Conservation (phyloP, 2,888 invertebrate genomes). For the Alloplasta piceator region DNA sequence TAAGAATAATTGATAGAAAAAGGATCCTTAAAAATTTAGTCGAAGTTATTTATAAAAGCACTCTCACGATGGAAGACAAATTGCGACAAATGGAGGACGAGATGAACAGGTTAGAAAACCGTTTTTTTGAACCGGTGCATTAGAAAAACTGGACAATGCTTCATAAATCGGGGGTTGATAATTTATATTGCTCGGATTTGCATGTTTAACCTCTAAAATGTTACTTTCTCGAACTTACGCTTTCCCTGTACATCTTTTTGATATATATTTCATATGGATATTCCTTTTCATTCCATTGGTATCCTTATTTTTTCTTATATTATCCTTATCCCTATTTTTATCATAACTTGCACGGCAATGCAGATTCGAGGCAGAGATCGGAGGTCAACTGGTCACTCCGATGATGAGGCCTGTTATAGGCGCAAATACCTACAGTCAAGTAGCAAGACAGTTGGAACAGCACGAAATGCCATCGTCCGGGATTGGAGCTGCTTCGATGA, state of each 20-base stretch:
- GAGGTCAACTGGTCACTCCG: slow-evolving; percentile 85
- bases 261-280: too few species aligned
- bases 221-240: too few species aligned
- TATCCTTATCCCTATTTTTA: too few species aligned
- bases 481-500: slow-evolving; percentile 81
- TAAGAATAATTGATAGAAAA: not conserved
- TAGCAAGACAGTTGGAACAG: slow-evolving; percentile 87
- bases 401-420: slow-evolving; percentile 88
- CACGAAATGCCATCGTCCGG: slow-evolving; percentile 84
- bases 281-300: too few species aligned
- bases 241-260: too few species aligned
- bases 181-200: too few species aligned
- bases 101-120: slow-evolving; percentile 89
- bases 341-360: slow-evolving; percentile 64
- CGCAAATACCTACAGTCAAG: slow-evolving; percentile 89
- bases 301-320: too few species aligned
- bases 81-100: slow-evolving; percentile 95
- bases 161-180: too few species aligned
- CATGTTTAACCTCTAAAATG: too few species aligned
- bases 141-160: too few species aligned
- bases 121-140: slow-evolving; percentile 40
- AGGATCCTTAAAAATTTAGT: not conserved
- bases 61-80: slow-evolving; percentile 84
- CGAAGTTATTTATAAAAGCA: not conserved
- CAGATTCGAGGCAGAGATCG: slow-evolving; percentile 95